phyloP scores from a whole-genome alignment of 2,113 vertebrate genomes.

The Psilopogon haemacephalus region DNA sequence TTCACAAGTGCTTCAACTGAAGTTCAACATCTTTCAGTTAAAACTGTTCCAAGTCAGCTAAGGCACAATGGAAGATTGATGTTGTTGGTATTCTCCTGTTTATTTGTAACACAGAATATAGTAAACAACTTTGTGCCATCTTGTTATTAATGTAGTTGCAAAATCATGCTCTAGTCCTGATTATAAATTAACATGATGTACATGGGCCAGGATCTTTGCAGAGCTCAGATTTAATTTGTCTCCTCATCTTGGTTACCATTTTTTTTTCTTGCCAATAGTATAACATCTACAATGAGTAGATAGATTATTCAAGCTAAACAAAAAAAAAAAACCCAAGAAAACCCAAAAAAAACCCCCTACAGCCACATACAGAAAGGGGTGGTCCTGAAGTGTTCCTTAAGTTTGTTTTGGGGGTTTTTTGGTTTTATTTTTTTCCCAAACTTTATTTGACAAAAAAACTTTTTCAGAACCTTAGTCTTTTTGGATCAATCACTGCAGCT shows the following conservation, averaged over 20 bases:
- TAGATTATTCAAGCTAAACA: background rate
- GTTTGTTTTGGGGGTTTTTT: too few relatives aligned
- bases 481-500: background rate
- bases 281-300: background rate
- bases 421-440: background rate
- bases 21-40: background rate
- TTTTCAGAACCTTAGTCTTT: background rate
- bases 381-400: background rate
- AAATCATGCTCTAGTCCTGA: background rate
- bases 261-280: background rate
- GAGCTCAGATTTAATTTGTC: background rate
- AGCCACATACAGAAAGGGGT: background rate
- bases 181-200: background rate
- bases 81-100: background rate
- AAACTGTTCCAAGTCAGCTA: background rate
- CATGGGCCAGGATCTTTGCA: background rate
- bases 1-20: background rate
- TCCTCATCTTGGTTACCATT: background rate
- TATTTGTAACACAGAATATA: background rate
- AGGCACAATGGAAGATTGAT: background rate
- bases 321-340: too few relatives aligned
- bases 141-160: background rate
- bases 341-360: too few relatives aligned
- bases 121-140: background rate
- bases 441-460: background rate